phyloP scores from a whole-genome alignment of 2,888 invertebrate species.

The Drosophila prostipennis region DNA sequence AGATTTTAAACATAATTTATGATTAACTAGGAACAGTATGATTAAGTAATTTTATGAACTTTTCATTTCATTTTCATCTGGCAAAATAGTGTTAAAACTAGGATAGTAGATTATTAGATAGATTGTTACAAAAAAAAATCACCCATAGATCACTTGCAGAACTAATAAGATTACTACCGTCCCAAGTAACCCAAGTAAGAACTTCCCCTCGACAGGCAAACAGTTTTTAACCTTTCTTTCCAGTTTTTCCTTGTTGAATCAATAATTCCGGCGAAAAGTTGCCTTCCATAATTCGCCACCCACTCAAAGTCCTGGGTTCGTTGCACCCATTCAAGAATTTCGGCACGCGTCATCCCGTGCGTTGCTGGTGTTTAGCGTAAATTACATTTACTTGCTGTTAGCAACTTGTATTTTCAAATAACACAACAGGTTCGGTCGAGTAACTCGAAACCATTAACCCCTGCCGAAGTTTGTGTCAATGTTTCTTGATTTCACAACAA shows the following conservation, averaged over 20 bases:
- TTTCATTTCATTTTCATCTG: too few species aligned
- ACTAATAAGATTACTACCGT: not conserved
- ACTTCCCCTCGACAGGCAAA: not conserved
- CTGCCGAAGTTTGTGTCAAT: conserved; percentile 42
- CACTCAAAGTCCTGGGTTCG: conserved; percentile 44
- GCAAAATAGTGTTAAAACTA: too few species aligned
- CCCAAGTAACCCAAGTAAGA: not conserved
- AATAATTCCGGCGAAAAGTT: conserved; percentile 16
- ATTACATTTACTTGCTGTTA: conserved; percentile 33
- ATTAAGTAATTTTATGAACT: not conserved
- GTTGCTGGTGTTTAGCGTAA: conserved; percentile 21
- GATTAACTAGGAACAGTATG: not conserved
- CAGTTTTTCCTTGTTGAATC: conserved; percentile 41
- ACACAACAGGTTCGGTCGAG: conserved; percentile 57
- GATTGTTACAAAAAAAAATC: too few species aligned
- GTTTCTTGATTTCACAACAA: conserved; percentile 54
- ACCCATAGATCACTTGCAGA: not conserved
- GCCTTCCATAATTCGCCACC: conserved; percentile 10
- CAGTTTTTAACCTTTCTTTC: conserved; percentile 6
- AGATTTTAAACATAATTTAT: not conserved
- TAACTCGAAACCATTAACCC: conserved; percentile 55
- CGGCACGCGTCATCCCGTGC: conserved; percentile 26
- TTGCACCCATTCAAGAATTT: conserved; percentile 41
- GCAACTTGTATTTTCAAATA: conserved; percentile 41
- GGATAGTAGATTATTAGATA: too few species aligned